Conservation (phyloP, 2,113 vertebrate genomes). For the Carassius auratus region DNA sequence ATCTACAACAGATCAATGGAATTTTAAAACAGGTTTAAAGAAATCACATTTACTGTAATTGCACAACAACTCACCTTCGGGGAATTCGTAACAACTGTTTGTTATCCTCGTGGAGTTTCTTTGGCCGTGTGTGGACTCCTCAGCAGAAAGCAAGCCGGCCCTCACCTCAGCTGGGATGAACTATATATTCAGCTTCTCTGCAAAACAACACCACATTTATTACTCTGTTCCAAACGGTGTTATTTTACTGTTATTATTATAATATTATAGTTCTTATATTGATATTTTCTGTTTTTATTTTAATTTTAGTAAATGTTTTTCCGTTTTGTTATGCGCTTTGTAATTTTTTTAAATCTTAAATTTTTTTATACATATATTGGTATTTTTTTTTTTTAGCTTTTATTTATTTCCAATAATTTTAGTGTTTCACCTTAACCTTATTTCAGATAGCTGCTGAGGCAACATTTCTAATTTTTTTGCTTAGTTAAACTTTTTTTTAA, state of each 20-base stretch:
- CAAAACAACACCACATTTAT: background rate
- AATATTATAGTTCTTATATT: too few species aligned
- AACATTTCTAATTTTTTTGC: too few species aligned
- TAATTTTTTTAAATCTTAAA: too few species aligned
- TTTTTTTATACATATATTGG: too few species aligned
- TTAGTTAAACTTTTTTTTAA: too few species aligned
- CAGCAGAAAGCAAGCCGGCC: slow-evolving; percentile 81
- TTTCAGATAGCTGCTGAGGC: too few species aligned
- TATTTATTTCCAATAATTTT: too few species aligned
- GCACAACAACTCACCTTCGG: slow-evolving; percentile 74
- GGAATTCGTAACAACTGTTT: slow-evolving; percentile 87
- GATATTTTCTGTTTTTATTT: too few species aligned
- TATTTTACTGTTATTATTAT: background rate
- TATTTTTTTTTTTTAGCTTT: too few species aligned
- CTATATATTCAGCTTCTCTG: slow-evolving; percentile 92
- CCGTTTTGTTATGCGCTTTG: too few species aligned
- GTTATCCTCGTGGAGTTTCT: slow-evolving; percentile 88
- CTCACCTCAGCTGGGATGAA: slow-evolving; percentile 84
- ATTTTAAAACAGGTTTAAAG: background rate
- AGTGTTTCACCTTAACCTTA: too few species aligned
- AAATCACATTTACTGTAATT: background rate
- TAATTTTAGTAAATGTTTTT: too few species aligned
- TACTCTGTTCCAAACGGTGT: background rate
- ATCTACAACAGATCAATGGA: background rate
- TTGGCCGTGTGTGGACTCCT: slow-evolving; percentile 81